phyloP scores from a whole-genome alignment of 1,140 invertebrate genomes.

The Aphelinus atriplicis region DNA sequence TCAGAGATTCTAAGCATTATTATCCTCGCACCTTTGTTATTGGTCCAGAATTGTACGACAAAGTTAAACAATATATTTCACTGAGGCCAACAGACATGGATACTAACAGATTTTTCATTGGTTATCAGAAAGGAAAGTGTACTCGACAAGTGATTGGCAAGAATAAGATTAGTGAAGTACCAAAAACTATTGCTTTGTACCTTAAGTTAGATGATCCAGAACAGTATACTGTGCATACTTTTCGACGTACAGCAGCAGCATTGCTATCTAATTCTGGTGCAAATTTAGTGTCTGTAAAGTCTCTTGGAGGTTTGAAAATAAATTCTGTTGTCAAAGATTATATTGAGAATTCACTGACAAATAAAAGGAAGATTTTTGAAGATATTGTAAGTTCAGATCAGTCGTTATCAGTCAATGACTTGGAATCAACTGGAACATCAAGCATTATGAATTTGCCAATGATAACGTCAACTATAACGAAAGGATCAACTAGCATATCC shows the following conservation, averaged over 20 bases:
- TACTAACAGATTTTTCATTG: too few relatives aligned
- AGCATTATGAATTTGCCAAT: too few relatives aligned
- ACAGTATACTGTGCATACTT: not conserved
- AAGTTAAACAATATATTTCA: too few relatives aligned
- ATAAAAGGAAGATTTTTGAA: constrained; percentile 4
- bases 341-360: not conserved
- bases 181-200: not conserved
- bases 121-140: not conserved
- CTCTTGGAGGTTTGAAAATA: constrained; percentile 4
- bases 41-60: too few relatives aligned
- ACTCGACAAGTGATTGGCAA: not conserved
- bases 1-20: not conserved
- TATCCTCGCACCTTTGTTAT: not conserved
- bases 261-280: not conserved
- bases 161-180: not conserved
- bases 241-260: not conserved
- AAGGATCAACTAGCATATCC: too few relatives aligned
- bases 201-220: not conserved
- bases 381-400: not conserved
- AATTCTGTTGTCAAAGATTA: not conserved
- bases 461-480: too few relatives aligned
- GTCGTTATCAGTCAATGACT: too few relatives aligned
- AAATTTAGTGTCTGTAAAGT: not conserved
- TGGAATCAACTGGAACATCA: too few relatives aligned
- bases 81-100: too few relatives aligned